Conservation (phyloP, 1,140 invertebrate species). For the Ceratosolen solmsi region DNA sequence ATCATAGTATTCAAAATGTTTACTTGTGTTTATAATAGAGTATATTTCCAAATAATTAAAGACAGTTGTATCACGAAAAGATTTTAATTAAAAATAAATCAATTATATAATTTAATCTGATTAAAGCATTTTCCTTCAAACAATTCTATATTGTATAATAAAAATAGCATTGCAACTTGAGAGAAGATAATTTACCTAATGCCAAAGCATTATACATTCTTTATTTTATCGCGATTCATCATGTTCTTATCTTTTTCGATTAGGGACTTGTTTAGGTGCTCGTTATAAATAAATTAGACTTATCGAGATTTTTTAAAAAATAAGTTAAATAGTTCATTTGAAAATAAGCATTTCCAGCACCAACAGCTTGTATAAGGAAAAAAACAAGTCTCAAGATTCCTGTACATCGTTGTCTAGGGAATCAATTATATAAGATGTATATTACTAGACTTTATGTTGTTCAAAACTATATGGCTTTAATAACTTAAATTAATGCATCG, state of each 20-base stretch:
- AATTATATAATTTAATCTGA: too few relatives aligned
- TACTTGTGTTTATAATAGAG: too few relatives aligned
- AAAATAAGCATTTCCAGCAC: neutral
- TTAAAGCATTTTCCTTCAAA: too few relatives aligned
- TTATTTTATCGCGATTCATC: conserved; percentile 9
- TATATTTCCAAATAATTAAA: too few relatives aligned
- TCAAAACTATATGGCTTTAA: conserved; percentile 47
- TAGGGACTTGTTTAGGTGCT: neutral
- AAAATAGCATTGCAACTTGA: too few relatives aligned
- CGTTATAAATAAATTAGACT: conserved; percentile 32
- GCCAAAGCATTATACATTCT: too few relatives aligned
- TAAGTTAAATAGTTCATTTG: conserved; percentile 2
- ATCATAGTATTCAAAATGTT: too few relatives aligned
- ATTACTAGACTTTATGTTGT: conserved; percentile 21
- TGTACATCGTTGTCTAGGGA: neutral
- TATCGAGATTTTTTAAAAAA: conserved; percentile 42
- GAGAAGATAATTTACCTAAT: too few relatives aligned
- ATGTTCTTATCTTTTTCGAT: conserved; percentile 37
- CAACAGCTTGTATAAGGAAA: neutral
- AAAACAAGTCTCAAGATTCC: neutral
- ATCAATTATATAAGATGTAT: conserved; percentile 11
- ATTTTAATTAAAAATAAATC: too few relatives aligned
- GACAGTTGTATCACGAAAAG: too few relatives aligned
- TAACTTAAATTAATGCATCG: conserved; percentile 47
- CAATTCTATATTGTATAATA: too few relatives aligned